Evolutionary conservation across 2,888 invertebrate genomes (phyloP).

Genomic region (Leptinotarsa rubiginosa): DNA sequence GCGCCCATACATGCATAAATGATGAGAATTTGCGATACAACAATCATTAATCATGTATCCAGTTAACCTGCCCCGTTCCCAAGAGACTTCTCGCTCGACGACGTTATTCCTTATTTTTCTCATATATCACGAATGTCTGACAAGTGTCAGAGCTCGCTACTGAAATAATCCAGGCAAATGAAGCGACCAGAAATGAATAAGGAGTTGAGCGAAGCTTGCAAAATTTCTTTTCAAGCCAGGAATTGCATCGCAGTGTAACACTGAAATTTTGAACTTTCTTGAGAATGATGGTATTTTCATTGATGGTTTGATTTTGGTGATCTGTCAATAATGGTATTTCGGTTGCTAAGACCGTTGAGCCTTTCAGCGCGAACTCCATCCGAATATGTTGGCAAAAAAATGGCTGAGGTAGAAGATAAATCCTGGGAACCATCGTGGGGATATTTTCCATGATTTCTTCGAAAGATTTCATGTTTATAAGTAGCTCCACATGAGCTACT

Average conservation of each 20-base stretch:
- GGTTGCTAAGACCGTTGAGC: too few relatives aligned
- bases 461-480: too few relatives aligned
- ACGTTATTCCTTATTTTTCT: slow-evolving; percentile 64
- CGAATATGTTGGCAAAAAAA: too few relatives aligned
- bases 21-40: slow-evolving; percentile 54
- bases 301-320: too few relatives aligned
- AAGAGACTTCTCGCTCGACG: slow-evolving; percentile 52
- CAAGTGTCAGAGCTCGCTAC: slow-evolving; percentile 23
- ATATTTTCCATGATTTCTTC: too few relatives aligned
- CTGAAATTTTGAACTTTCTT: background rate
- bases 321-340: too few relatives aligned
- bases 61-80: slow-evolving; percentile 58
- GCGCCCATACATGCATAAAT: slow-evolving; percentile 51
- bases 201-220: background rate
- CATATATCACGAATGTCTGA: slow-evolving; percentile 60
- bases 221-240: background rate
- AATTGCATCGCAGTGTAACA: background rate
- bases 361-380: too few relatives aligned
- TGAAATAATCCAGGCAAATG: slow-evolving; percentile 31
- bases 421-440: too few relatives aligned
- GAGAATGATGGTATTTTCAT: background rate
- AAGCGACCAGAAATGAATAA: slow-evolving; percentile 5
- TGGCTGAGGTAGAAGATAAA: too few relatives aligned
- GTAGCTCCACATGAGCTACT: too few relatives aligned
- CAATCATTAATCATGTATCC: slow-evolving; percentile 61